Evolutionary conservation across 2,113 vertebrate species (phyloP), one percentile per base, ranked within the genome.

Genomic region (Epinephelus cyanopodus): DNA sequence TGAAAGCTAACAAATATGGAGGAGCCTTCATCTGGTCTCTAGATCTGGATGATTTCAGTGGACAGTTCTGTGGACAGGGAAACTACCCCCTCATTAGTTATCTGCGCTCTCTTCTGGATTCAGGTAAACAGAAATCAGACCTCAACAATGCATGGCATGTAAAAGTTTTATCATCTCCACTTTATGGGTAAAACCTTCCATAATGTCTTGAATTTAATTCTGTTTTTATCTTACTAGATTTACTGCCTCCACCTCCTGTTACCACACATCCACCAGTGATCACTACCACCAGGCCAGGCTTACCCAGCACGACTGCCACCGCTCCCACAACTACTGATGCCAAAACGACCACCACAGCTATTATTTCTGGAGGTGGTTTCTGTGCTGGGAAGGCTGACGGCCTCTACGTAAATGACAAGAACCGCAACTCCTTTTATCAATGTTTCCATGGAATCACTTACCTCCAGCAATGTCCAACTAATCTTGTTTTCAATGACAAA

Each of bases 11-110:
- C 42, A 85, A 83, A 1, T 96, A 94, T 87, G 95, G 94, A 70
- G 96, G 96, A n/a, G 96, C 95, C 12, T 95, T 96, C 63, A 66
- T 97, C 63, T 97, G 95, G 95, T 66, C 94, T 71, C 89, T 97
- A 72, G 95, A 96, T 77, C 81, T 96, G 48, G 96, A 97, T 91
- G 96, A 96, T 74, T 97, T 97, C 80, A 25, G 50, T 10, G 96
- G 95, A 74, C 82, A 92, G 63, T 96, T 96, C 90, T 97, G 96
- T 65, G 87, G 84, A 70, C 82, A 96, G 78, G 95, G 95, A 52
- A 90, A 48, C 6, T 95, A 95, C 86, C 95, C 95, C 15, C 90
- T 97, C 21, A 95, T 95, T 74, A 88, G 27, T 1, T 83, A 95
- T 27, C 88, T 97, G 23, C 93, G 90, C 56, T 85, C 81, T 48